These are phyloP conservation scores for Sebastes fasciatus DNA, from an alignment of 2,113 vertebrate species.

Conservation along the genomic window DNA sequence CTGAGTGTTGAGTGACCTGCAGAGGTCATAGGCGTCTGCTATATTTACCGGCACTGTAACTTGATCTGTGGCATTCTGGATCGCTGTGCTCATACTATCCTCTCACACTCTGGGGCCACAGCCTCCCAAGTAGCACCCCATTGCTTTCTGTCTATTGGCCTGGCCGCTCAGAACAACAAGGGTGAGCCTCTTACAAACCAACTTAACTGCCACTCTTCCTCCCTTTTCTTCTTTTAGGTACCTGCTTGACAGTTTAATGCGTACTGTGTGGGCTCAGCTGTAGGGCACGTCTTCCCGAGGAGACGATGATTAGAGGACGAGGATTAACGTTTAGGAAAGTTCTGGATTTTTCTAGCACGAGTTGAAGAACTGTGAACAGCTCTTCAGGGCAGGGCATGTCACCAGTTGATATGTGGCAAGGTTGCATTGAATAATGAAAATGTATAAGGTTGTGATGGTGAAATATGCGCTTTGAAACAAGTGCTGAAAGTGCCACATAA, in stretches of 20 bases:
- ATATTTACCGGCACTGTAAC: slow-evolving; percentile 88
- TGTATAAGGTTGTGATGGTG: neutral
- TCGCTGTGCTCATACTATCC: slow-evolving; percentile 79
- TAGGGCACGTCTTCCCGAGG: neutral
- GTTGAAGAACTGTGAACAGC: neutral
- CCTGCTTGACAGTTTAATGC: slow-evolving; percentile 19
- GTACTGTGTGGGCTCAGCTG: neutral
- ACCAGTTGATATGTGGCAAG: slow-evolving; percentile 1
- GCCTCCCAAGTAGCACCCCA: slow-evolving; percentile 62
- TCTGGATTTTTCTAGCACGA: slow-evolving; percentile 37
- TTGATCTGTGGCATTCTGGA: slow-evolving; percentile 84
- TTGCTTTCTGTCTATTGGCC: slow-evolving; percentile 54
- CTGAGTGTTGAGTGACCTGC: slow-evolving; percentile 80
- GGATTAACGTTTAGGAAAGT: slow-evolving; percentile 28
- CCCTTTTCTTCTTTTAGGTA: slow-evolving; percentile 46
- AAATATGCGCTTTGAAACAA: neutral
- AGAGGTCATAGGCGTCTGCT: slow-evolving; percentile 85
- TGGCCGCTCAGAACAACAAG: slow-evolving; percentile 67
- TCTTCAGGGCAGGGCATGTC: neutral
- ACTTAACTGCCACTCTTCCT: slow-evolving; percentile 39
- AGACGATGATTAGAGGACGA: neutral
- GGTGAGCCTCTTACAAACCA: slow-evolving; percentile 72
- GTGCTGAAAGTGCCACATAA: neutral
- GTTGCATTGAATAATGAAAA: neutral
- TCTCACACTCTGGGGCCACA: slow-evolving; percentile 74